Conservation (phyloP, 2,797 vertebrate species). For the Spheniscus humboldti region DNA sequence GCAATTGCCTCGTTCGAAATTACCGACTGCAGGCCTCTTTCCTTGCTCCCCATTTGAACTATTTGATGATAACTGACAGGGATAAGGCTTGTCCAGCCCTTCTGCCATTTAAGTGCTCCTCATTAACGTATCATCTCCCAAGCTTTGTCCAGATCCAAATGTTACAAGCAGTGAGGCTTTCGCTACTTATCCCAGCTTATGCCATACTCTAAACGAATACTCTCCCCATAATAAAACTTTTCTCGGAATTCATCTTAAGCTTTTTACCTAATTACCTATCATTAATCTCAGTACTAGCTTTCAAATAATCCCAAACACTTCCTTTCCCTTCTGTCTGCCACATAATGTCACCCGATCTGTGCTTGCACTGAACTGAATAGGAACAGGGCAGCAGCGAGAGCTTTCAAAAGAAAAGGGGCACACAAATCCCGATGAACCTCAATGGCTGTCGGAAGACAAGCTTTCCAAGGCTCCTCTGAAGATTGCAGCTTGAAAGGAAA, state of each 20-base stretch:
- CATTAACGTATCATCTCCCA: not conserved
- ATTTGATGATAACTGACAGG: not conserved
- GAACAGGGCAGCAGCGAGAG: not conserved
- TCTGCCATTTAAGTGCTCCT: not conserved
- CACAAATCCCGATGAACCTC: fast-evolving
- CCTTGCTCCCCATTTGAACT: not conserved
- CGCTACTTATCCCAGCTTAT: not conserved
- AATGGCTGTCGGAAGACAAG: fast-evolving
- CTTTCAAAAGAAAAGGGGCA: not conserved
- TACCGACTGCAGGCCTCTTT: not conserved
- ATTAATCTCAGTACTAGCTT: not conserved
- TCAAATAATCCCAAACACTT: not conserved
- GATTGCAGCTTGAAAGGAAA: not conserved
- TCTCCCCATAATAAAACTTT: not conserved
- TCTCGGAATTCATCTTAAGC: not conserved
- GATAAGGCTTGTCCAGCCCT: not conserved
- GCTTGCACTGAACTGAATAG: fast-evolving
- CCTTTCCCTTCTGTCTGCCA: not conserved
- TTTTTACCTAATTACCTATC: not conserved
- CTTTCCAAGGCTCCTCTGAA: not conserved
- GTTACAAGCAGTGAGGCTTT: not conserved
- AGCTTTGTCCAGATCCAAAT: not conserved
- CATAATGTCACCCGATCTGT: fast-evolving
- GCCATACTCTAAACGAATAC: not conserved
- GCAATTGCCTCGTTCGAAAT: fast-evolving